Conservation (phyloP, 1,140 invertebrate species). For the Holotrichia oblita region DNA sequence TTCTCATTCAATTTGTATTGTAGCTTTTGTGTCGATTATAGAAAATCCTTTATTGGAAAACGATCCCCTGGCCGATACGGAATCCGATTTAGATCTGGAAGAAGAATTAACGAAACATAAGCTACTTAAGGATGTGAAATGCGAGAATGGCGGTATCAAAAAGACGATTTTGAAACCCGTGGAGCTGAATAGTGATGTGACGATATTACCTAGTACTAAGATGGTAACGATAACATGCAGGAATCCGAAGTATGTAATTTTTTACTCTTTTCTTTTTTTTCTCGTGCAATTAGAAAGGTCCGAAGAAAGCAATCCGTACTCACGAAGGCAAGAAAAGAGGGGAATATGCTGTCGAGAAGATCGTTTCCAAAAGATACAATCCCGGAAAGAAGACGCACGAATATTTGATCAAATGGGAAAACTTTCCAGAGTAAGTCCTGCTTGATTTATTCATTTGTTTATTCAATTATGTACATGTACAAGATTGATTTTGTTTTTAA, state of each 20-base stretch:
- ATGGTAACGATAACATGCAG: conserved; percentile 10
- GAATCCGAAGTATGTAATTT: background rate
- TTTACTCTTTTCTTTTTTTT: background rate
- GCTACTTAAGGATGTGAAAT: conserved; percentile 25
- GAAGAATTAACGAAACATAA: conserved; percentile 40
- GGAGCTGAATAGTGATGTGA: conserved; percentile 48
- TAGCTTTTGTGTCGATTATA: too few relatives aligned
- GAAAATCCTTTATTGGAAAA: background rate
- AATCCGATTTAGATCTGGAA: conserved; percentile 44
- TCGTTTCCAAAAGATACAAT: conserved; percentile 82
- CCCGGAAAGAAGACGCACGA: conserved; percentile 78
- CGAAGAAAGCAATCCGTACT: conserved; percentile 62
- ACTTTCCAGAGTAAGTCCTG: conserved; percentile 76
- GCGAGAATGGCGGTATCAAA: conserved; percentile 44
- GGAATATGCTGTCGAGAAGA: conserved; percentile 79
- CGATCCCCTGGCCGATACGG: conserved; percentile 41
- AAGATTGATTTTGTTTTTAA: too few relatives aligned
- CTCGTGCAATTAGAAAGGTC: conserved; percentile 44
- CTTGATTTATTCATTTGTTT: too few relatives aligned
- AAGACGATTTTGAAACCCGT: conserved; percentile 46
- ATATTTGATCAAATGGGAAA: conserved; percentile 85
- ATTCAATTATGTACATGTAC: too few relatives aligned
- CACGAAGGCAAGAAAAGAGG: conserved; percentile 62
- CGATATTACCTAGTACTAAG: conserved; percentile 45
- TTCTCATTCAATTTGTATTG: too few relatives aligned